A percentile compares a stretch with the other conserved stretches of the same genome.
Evolutionary conservation across 2,888 invertebrate genomes (phyloP).

Genomic region (Trypoxylon attenuatum): DNA sequence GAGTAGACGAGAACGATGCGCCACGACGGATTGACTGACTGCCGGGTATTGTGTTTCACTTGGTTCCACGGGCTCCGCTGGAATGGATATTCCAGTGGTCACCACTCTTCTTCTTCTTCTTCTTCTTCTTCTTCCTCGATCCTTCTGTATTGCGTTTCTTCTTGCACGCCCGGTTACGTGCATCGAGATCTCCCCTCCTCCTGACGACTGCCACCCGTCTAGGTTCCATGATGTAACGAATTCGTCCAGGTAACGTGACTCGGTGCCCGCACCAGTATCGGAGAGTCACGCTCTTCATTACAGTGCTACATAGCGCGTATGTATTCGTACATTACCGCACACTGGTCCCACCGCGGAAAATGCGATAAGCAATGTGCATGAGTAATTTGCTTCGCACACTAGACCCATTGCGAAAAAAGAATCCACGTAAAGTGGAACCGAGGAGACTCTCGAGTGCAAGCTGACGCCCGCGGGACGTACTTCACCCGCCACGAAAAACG

Average conservation of each 20-base stretch:
- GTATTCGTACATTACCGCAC: conserved; percentile 33
- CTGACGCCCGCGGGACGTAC: too few species aligned
- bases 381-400: conserved; percentile 1
- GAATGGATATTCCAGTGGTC: conserved; percentile 41
- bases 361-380: conserved; percentile 11
- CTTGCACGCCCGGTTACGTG: conserved; percentile 14
- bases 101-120: conserved; percentile 33
- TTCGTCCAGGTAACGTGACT: conserved; percentile 62
- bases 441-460: too few species aligned
- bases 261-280: not conserved
- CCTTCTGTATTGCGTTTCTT: conserved; percentile 24
- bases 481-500: too few species aligned
- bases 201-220: conserved; percentile 9
- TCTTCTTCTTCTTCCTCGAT: too few species aligned
- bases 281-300: conserved; percentile 41
- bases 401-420: not conserved
- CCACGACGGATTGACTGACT: conserved; percentile 50
- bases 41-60: conserved; percentile 56
- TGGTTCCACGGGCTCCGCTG: conserved; percentile 39
- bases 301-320: too few species aligned
- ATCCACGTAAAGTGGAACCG: too few species aligned
- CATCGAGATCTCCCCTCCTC: not conserved
- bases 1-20: conserved; percentile 22
- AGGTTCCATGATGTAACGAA: conserved; percentile 63
- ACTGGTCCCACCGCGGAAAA: not conserved